Conservation (phyloP, 2,113 vertebrate genomes). For the Eidolon helvum region DNA sequence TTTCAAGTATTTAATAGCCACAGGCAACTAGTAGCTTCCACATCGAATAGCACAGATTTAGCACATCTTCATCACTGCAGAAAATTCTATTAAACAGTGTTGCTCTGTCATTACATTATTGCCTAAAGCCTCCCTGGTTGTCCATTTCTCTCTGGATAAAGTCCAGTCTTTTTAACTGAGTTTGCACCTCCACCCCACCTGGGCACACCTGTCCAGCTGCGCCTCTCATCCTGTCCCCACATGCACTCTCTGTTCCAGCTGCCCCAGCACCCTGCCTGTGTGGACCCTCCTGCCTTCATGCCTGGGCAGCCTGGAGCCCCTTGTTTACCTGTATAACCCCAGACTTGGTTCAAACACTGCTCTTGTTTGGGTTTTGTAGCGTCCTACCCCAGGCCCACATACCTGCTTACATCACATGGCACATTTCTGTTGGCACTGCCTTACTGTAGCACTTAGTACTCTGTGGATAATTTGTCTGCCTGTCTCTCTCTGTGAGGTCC, state of each 20-base stretch:
- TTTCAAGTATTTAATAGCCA: not conserved
- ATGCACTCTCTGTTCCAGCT: fast-evolving
- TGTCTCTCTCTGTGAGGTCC: not conserved
- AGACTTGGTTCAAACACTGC: not conserved
- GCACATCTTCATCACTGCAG: not conserved
- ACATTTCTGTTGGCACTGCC: too few species aligned
- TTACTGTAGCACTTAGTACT: too few species aligned
- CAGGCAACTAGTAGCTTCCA: not conserved
- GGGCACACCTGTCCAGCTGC: not conserved
- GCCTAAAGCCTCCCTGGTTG: not conserved
- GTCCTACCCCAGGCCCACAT: not conserved
- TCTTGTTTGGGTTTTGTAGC: not conserved
- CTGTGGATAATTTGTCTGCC: not conserved
- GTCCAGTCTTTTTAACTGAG: not conserved
- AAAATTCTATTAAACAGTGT: not conserved
- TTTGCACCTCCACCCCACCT: not conserved
- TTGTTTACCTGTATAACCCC: not conserved
- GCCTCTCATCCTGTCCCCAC: not conserved
- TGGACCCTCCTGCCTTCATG: not conserved
- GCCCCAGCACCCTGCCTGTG: not conserved
- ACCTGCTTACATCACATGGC: too few species aligned
- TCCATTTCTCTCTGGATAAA: not conserved
- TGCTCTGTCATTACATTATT: not conserved
- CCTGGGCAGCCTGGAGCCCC: not conserved
- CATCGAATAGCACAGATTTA: fast-evolving